Conservation (phyloP, 2,888 invertebrate species). For the Trachelus tabidus region DNA sequence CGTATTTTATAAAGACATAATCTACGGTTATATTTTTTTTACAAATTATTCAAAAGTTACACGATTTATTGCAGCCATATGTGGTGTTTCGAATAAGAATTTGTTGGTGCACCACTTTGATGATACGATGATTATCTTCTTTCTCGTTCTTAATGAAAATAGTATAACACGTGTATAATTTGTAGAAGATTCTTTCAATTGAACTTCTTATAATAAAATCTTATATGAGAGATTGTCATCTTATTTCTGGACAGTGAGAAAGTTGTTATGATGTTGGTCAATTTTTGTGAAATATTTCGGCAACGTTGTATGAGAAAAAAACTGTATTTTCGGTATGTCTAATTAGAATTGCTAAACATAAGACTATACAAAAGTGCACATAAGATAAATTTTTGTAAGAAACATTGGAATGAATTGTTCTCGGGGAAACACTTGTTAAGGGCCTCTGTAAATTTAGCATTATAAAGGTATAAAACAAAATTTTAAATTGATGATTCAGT, state of each 20-base stretch:
- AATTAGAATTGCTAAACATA: slow-evolving; percentile 16
- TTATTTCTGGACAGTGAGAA: slow-evolving; percentile 9
- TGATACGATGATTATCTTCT: not conserved
- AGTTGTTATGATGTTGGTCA: slow-evolving; percentile 8
- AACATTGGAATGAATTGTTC: slow-evolving; percentile 28
- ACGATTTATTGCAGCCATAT: not conserved
- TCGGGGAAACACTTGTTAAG: slow-evolving; percentile 47
- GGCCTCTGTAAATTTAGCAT: slow-evolving; percentile 51
- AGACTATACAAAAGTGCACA: slow-evolving; percentile 15
- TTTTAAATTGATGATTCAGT: slow-evolving; percentile 33
- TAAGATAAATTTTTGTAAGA: slow-evolving; percentile 12
- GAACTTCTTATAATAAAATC: not conserved
- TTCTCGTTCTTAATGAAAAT: not conserved
- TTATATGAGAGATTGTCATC: not conserved
- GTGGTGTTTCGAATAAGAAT: not conserved
- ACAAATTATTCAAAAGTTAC: not conserved
- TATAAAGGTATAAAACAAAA: slow-evolving; percentile 30
- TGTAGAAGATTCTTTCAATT: not conserved
- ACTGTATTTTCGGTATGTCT: slow-evolving; percentile 35
- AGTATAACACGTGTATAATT: not conserved
- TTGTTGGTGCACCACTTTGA: not conserved
- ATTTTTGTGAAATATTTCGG: slow-evolving; percentile 13
- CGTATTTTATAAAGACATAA: not conserved
- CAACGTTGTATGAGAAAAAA: slow-evolving; percentile 15
- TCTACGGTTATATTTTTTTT: not conserved